Base-by-base conservation (phyloP, 2,113 vertebrate species). In the Siniperca knerii region DNA sequence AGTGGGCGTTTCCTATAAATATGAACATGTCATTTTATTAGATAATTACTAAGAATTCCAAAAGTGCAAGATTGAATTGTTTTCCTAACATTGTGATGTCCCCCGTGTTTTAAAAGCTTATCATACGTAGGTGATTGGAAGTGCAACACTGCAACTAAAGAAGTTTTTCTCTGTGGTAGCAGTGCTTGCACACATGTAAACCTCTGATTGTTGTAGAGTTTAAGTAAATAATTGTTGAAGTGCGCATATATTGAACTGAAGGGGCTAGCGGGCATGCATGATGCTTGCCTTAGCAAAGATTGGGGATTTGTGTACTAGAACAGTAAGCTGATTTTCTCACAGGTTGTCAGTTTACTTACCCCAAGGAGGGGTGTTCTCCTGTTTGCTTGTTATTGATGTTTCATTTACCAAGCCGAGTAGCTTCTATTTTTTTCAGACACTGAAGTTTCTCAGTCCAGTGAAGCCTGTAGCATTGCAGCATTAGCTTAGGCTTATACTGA, bases 161-260 rank as follows among this genome's bases (percentile, higher is more conserved):
- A 61, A 25, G 15, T 54, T 52, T 29, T 21, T 54, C 9, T 81
- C 33, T 20, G 48, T 61, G 15, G 9, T 23, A 12, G 21, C 62
- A 35, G 48, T 40, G 67, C 55, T 70, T 4, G n/a, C 4, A 44
- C 29, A 71, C 8, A 20, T 50, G 29, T 16, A 29, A 55, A 20
- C 25, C 52, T 25, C 33, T 61, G 11, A 52, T 44, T 54, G 68
- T 68, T 67, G 4, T 52, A 57, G 37, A 71, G 25, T 37, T 78
- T 67, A 25, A 35, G 20, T 25, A 52, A 13, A 68, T 50, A 57
- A 37, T 70, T 69, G 64, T 40, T 79, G 37, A 69, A 46, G 52
- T 58, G 60, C 20, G 40, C 65, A 64, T n/a, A 9, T 60, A 73
- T 83, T 70, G 50, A 64, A 29, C 72, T 77, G 23, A 71, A 81